A percentile compares a stretch with the other conserved stretches of the same genome.
Evolutionary conservation across 1,140 invertebrate genomes (phyloP).

Genomic region (Platyscapa corneri): DNA sequence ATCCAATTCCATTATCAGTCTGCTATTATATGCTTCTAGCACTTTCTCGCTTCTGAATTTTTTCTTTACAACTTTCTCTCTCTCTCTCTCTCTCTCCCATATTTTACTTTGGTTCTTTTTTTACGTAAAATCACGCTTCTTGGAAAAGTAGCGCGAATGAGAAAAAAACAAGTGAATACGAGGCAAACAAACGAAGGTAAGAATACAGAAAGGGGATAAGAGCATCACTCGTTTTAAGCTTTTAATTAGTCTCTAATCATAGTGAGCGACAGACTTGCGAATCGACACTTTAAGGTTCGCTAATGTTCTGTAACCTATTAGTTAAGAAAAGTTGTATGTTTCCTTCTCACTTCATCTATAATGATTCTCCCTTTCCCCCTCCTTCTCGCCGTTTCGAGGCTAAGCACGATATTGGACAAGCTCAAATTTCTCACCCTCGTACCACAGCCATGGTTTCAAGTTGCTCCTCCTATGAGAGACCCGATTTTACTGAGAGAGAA

Average conservation of each 20-base stretch:
- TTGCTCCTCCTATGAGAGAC: constrained; percentile 55
- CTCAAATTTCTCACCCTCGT: constrained; percentile 65
- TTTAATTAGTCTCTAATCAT: constrained; percentile 8
- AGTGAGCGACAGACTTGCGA: not conserved
- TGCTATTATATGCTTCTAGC: not conserved
- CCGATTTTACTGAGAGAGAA: constrained; percentile 56
- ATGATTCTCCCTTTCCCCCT: not conserved
- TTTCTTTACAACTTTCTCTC: not conserved
- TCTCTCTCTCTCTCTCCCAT: not conserved
- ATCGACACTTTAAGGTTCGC: constrained; percentile 2
- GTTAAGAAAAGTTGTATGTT: not conserved
- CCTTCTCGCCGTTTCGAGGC: not conserved
- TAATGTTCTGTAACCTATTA: not conserved
- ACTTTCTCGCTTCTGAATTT: not conserved
- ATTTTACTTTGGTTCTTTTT: too few species aligned
- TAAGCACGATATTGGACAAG: constrained; percentile 39
- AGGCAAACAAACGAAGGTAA: not conserved
- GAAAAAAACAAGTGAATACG: not conserved
- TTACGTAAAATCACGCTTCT: not conserved
- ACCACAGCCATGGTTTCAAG: constrained; percentile 54
- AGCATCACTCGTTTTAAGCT: not conserved
- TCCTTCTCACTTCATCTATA: not conserved
- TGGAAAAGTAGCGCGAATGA: not conserved
- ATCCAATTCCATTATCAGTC: constrained; percentile 18
- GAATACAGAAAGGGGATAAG: too few species aligned